phyloP scores from a whole-genome alignment of 2,113 vertebrate species.

The Capricornis sumatraensis region DNA sequence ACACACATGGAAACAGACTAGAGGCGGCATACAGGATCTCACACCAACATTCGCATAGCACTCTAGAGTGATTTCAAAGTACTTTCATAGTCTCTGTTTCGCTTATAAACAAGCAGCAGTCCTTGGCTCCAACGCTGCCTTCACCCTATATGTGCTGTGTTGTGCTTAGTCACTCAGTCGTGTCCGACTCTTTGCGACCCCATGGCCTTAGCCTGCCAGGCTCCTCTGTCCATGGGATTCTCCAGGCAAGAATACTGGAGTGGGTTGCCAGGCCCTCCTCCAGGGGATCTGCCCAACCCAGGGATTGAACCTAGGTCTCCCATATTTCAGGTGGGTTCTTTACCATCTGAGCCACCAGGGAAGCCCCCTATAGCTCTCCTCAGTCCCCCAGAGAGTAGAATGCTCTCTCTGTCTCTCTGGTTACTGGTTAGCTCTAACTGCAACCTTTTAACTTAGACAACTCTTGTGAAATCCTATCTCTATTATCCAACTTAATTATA shows the following conservation, averaged over 20 bases:
- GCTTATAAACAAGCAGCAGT: not conserved
- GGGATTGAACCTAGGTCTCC: not conserved
- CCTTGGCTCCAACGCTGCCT: not conserved
- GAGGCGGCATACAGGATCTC: not conserved
- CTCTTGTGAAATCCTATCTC: not conserved
- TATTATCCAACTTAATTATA: not conserved
- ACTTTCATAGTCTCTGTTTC: not conserved
- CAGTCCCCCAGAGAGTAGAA: not conserved
- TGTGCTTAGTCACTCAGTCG: not conserved
- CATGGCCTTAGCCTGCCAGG: not conserved
- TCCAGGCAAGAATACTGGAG: not conserved
- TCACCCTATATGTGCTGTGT: not conserved
- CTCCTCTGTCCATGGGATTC: not conserved
- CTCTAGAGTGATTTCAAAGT: not conserved
- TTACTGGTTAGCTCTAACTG: not conserved
- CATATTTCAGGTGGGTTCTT: accelerated
- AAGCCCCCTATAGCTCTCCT: not conserved
- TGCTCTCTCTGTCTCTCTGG: not conserved
- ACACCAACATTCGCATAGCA: not conserved
- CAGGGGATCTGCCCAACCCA: not conserved
- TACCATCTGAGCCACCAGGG: not conserved
- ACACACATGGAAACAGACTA: not conserved
- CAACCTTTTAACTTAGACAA: not conserved
- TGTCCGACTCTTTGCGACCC: not conserved
- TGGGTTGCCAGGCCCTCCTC: not conserved